A percentile compares a stretch with the other conserved stretches of the same genome.
Evolutionary conservation across 2,888 invertebrate genomes (phyloP).

Genomic region (Drosophila subsilvestris): DNA sequence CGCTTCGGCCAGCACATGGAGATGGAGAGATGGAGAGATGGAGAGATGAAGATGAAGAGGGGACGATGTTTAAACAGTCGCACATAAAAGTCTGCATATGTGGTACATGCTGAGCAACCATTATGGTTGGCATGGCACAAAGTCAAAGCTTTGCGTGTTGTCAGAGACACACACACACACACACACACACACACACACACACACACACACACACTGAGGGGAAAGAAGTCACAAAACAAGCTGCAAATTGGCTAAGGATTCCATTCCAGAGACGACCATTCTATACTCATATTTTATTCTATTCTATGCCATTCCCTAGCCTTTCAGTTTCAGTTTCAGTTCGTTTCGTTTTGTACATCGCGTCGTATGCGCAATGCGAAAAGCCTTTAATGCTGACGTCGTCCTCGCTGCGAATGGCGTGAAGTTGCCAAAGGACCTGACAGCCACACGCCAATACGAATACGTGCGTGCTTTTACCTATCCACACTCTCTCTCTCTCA

Average conservation of each 20-base stretch:
- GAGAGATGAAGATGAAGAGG: not conserved
- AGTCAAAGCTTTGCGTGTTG: constrained; percentile 71
- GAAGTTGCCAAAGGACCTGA: constrained; percentile 54
- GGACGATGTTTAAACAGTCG: constrained; percentile 46
- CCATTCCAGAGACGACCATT: not conserved
- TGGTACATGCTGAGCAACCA: constrained; percentile 32
- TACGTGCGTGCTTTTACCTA: constrained; percentile 20
- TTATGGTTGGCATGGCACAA: constrained; percentile 57
- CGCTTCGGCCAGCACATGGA: too few relatives aligned
- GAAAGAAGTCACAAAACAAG: constrained; percentile 37
- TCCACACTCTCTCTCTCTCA: not conserved
- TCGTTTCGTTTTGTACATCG: constrained; percentile 42
- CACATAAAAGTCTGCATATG: constrained; percentile 28
- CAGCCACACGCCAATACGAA: constrained; percentile 31
- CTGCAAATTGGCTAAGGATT: constrained; percentile 62
- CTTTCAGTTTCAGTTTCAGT: too few relatives aligned
- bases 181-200: not conserved
- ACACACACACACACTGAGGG: not conserved
- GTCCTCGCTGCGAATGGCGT: constrained; percentile 51
- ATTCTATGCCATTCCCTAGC: not conserved
- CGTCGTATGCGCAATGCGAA: constrained; percentile 66
- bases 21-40: too few relatives aligned
- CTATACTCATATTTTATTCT: not conserved
- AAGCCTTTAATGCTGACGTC: constrained; percentile 59
- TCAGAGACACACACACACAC: constrained; percentile 42